phyloP scores from a whole-genome alignment of 1,140 invertebrate genomes.

The Drosophila elegans region DNA sequence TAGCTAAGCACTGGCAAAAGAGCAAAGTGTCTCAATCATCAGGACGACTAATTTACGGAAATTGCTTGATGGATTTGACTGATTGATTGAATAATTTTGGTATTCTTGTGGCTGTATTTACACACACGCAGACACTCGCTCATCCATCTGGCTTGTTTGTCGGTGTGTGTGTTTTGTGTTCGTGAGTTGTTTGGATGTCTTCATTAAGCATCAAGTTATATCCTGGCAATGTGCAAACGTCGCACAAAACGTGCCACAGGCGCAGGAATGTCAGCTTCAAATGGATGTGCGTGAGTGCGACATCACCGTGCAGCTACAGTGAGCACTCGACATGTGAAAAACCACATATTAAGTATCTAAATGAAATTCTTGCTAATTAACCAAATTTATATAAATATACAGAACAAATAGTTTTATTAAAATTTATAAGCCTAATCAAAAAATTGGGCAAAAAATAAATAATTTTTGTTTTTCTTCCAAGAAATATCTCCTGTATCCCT shows the following conservation, averaged over 20 bases:
- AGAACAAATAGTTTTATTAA: no score
- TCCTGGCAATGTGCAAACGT: constrained; percentile 81
- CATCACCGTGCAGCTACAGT: constrained; percentile 32
- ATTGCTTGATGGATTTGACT: constrained; percentile 78
- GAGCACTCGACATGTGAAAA: neutral
- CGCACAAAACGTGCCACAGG: constrained; percentile 62
- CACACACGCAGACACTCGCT: constrained; percentile 3
- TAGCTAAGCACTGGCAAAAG: constrained; percentile 7
- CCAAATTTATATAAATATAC: no score
- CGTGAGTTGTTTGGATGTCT: constrained; percentile 57
- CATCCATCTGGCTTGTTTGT: constrained; percentile 8
- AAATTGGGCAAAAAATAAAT: no score
- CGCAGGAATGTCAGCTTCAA: constrained; percentile 35
- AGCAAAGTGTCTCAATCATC: constrained; percentile 48
- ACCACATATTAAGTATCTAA: neutral
- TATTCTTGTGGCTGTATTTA: constrained; percentile 22
- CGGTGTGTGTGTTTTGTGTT: neutral
- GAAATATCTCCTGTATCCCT: constrained; percentile 1
- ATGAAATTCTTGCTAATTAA: no score
- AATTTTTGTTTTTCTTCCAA: neutral
- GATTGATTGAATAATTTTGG: constrained; percentile 74
- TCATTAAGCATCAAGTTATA: constrained; percentile 80
- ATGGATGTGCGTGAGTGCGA: constrained; percentile 36
- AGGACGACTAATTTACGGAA: constrained; percentile 71
- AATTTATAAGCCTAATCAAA: no score